phyloP scores from a whole-genome alignment of 2,888 invertebrate species.

The Pandemis corylana region DNA sequence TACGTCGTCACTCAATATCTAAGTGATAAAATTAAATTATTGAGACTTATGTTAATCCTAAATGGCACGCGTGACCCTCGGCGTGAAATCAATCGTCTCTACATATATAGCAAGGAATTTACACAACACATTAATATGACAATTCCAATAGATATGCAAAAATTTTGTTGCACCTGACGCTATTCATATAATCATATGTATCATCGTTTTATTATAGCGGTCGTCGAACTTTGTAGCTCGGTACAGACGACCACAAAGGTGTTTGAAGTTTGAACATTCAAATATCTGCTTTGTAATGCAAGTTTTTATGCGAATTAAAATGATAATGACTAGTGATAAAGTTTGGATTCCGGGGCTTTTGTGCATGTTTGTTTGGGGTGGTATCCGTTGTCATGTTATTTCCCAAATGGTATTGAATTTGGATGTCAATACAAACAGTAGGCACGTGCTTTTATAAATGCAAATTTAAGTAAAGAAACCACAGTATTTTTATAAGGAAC shows the following conservation, averaged over 20 bases:
- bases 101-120: constrained; percentile 59
- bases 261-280: constrained; percentile 46
- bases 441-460: constrained; percentile 26
- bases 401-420: constrained; percentile 37
- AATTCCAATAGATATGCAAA: constrained; percentile 78
- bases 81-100: constrained; percentile 48
- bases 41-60: constrained; percentile 63
- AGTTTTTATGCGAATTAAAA: constrained; percentile 42
- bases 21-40: constrained; percentile 45
- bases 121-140: constrained; percentile 72
- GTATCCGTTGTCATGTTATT: constrained; percentile 34
- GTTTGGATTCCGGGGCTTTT: constrained; percentile 33
- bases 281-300: constrained; percentile 41
- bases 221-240: constrained; percentile 65
- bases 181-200: constrained; percentile 66
- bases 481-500: background rate
- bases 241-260: constrained; percentile 64
- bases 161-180: constrained; percentile 66
- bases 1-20: constrained; percentile 25
- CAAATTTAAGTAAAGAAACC: background rate
- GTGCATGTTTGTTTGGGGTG: constrained; percentile 39
- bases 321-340: constrained; percentile 41
- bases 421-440: constrained; percentile 30
- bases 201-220: constrained; percentile 67
- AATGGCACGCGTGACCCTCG: constrained; percentile 51